Evolutionary conservation across 2,888 invertebrate species (phyloP).

Genomic region (Pedicia rivosa): DNA sequence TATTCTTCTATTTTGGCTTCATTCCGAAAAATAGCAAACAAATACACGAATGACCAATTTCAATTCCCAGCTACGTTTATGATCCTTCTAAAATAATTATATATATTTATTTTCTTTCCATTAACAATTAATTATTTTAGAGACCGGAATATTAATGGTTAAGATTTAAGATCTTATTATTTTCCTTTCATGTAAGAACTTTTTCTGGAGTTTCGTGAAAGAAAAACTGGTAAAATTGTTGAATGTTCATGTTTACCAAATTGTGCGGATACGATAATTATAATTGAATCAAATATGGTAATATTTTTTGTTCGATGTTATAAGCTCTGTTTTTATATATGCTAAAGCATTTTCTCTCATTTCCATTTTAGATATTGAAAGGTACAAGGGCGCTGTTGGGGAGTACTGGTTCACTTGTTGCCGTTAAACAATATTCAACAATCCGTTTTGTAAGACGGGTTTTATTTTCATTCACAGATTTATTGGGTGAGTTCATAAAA

Average conservation of each 20-base stretch:
- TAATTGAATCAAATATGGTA: conserved; percentile 10
- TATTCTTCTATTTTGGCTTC: too few relatives aligned
- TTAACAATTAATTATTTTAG: too few relatives aligned
- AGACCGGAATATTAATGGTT: too few relatives aligned
- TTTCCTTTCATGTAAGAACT: too few relatives aligned
- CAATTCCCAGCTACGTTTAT: too few relatives aligned
- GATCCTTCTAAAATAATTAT: too few relatives aligned
- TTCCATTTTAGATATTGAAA: conserved; percentile 12
- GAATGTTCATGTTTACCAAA: conserved; percentile 23
- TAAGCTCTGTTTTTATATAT: not conserved
- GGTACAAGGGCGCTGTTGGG: conserved; percentile 19
- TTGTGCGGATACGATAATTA: conserved; percentile 20
- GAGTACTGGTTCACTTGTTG: conserved; percentile 13
- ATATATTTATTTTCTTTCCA: too few relatives aligned
- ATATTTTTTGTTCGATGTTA: not conserved
- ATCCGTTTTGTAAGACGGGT: conserved; percentile 23
- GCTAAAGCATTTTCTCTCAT: not conserved
- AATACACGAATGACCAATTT: too few relatives aligned
- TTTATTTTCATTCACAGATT: conserved; percentile 27
- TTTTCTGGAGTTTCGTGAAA: conserved; percentile 8
- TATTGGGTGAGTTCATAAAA: conserved; percentile 19
- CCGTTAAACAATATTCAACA: conserved; percentile 19
- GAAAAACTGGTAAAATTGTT: not conserved
- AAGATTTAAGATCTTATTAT: too few relatives aligned
- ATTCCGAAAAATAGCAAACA: too few relatives aligned